Conservation (phyloP, 2,113 vertebrate species). For the Pycnonotus jocosus region DNA sequence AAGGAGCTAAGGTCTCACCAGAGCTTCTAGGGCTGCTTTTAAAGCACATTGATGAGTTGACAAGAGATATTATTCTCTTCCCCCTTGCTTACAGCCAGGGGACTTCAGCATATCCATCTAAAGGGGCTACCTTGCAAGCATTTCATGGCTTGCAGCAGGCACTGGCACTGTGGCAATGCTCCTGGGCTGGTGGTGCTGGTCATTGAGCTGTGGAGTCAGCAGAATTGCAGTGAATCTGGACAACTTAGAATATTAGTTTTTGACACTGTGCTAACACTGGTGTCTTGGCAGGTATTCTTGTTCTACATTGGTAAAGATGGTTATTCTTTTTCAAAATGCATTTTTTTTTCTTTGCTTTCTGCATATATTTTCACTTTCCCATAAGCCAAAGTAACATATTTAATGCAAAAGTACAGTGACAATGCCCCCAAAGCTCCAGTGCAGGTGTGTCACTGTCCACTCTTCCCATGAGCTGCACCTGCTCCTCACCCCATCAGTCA, state of each 20-base stretch:
- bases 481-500: background rate
- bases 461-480: background rate
- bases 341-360: background rate
- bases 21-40: background rate
- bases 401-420: background rate
- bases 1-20: background rate
- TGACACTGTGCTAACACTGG: background rate
- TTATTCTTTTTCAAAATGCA: background rate
- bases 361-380: background rate
- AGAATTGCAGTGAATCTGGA: background rate
- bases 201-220: background rate
- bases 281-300: background rate
- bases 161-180: accelerated
- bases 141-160: accelerated
- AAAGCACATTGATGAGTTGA: background rate
- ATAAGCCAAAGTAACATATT: background rate
- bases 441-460: background rate
- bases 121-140: accelerated
- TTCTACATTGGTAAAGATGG: background rate
- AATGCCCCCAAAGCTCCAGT: background rate
- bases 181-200: background rate
- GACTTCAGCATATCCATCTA: background rate
- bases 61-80: background rate
- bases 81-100: background rate
- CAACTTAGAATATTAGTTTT: accelerated